Conservation (phyloP, 2,888 invertebrate genomes). For the Mesorhabditis spiculigera region DNA sequence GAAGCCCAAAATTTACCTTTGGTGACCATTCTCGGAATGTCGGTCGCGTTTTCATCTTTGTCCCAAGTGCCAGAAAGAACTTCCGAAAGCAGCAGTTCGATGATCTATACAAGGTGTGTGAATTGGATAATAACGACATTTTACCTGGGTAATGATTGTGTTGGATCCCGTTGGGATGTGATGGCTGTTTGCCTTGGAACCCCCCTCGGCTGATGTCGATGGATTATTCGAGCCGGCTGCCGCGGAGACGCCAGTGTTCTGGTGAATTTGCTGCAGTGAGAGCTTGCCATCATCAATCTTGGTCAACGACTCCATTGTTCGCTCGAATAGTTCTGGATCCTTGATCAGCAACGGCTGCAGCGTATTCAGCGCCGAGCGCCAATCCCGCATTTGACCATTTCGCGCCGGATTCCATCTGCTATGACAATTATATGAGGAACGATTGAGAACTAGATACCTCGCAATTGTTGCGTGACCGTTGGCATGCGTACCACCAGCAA, state of each 20-base stretch:
- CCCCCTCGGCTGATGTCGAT: not conserved
- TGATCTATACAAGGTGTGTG: slow-evolving; percentile 12
- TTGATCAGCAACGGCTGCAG: not conserved
- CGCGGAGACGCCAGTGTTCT: not conserved
- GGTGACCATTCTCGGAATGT: slow-evolving; percentile 18
- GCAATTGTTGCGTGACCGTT: not conserved
- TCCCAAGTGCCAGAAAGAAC: slow-evolving; percentile 27
- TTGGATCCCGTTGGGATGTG: not conserved
- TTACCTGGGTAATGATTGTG: not conserved
- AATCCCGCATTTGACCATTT: not conserved
- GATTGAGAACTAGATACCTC: not conserved
- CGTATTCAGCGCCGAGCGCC: not conserved
- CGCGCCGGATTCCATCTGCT: slow-evolving; percentile 5
- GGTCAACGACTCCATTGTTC: not conserved
- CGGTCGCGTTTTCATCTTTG: slow-evolving; percentile 1
- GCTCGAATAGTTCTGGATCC: not conserved
- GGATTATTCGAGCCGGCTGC: not conserved
- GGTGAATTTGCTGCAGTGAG: not conserved
- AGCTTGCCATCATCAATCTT: not conserved
- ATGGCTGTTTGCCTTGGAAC: not conserved
- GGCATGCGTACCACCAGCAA: slow-evolving; percentile 3
- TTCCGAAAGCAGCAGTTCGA: slow-evolving; percentile 28
- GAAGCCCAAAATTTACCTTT: not conserved
- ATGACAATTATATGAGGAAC: not conserved
- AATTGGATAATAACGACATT: not conserved